Conservation (phyloP, 2,113 vertebrate species). For the Jaculus jaculus region DNA sequence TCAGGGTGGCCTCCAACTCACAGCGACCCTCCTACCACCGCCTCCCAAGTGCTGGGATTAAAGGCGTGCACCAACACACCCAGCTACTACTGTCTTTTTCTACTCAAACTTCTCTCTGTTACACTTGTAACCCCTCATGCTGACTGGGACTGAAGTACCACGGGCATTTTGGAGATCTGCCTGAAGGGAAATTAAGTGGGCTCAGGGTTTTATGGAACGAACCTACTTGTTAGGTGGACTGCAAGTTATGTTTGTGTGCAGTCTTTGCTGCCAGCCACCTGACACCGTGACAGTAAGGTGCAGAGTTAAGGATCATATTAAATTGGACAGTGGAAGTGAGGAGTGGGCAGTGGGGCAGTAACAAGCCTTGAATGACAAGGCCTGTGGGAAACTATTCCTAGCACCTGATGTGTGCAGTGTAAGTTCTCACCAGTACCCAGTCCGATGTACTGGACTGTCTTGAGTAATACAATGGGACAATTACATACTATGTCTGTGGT, state of each 20-base stretch:
- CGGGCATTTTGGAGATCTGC: not conserved
- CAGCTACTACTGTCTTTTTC: no score
- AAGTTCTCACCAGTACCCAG: not conserved
- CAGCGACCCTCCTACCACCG: no score
- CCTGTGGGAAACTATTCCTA: not conserved
- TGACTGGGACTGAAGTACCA: not conserved
- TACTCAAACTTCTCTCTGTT: not conserved
- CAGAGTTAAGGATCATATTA: not conserved
- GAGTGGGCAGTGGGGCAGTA: not conserved
- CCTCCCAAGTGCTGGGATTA: no score
- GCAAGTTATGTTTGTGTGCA: not conserved
- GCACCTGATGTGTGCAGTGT: no score
- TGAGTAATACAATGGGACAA: not conserved
- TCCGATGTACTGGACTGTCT: not conserved
- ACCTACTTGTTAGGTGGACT: not conserved
- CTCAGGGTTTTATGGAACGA: not conserved
- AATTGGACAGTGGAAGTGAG: no score
- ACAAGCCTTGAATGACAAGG: not conserved
- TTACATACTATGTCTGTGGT: not conserved
- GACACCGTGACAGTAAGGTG: not conserved
- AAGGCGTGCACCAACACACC: no score
- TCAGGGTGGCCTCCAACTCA: no score
- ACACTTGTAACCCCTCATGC: not conserved
- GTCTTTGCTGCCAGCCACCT: not conserved
- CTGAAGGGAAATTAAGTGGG: not conserved